These are phyloP conservation scores for Xestia xanthographa DNA, from an alignment of 2,888 invertebrate species.

Conservation along the genomic window DNA sequence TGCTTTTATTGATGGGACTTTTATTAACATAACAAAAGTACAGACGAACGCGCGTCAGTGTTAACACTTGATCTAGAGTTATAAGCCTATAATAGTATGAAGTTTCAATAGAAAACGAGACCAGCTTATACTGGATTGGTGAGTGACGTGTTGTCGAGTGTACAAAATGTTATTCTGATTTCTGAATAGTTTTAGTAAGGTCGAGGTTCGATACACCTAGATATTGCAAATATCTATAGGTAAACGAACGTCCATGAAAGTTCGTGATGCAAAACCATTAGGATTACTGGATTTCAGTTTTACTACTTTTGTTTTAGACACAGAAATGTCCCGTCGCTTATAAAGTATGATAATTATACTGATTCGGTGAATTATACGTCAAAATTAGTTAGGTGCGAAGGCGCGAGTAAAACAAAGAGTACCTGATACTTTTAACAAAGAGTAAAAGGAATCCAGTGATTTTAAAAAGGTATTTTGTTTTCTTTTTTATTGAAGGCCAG, in stretches of 20 bases:
- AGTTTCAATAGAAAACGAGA: neutral
- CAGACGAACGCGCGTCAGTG: neutral
- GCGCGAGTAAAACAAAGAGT: constrained; percentile 12
- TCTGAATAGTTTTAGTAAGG: constrained; percentile 30
- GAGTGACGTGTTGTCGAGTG: neutral
- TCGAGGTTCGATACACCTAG: constrained; percentile 39
- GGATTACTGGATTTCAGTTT: constrained; percentile 62
- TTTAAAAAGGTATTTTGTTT: constrained; percentile 8
- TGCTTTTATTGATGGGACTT: constrained; percentile 26
- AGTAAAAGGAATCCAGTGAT: neutral
- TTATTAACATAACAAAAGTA: constrained; percentile 18
- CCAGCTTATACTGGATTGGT: neutral
- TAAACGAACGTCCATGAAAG: constrained; percentile 55
- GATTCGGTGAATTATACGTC: constrained; percentile 47
- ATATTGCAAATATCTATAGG: constrained; percentile 46
- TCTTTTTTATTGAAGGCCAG: neutral
- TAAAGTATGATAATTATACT: constrained; percentile 60
- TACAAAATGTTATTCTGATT: constrained; percentile 26
- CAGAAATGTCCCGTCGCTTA: constrained; percentile 58
- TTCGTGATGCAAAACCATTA: constrained; percentile 68
- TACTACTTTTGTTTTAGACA: constrained; percentile 64
- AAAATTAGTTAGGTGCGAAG: constrained; percentile 40
- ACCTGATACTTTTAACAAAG: neutral
- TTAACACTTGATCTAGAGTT: constrained; percentile 3
- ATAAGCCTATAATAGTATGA: neutral